phyloP scores from a whole-genome alignment of 2,888 invertebrate species.

The Eupithecia subumbrata region DNA sequence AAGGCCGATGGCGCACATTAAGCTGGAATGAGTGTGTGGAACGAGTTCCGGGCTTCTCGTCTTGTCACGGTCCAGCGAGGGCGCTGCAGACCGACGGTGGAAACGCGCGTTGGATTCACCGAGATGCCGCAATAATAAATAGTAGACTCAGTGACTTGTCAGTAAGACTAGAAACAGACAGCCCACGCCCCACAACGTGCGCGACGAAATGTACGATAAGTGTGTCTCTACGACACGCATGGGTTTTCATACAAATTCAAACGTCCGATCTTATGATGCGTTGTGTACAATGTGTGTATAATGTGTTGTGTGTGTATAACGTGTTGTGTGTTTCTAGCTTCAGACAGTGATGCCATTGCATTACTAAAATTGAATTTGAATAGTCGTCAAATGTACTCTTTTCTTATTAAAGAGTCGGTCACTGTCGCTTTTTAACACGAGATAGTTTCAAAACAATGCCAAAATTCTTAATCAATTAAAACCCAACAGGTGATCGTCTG shows the following conservation, averaged over 20 bases:
- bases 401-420: too few species aligned
- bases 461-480: not conserved
- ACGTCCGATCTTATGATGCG: not conserved
- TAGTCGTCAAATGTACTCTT: not conserved
- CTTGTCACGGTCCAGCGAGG: constrained; percentile 35
- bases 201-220: not conserved
- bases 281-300: too few species aligned
- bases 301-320: too few species aligned
- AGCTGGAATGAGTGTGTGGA: constrained; percentile 37
- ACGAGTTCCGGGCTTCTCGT: constrained; percentile 30
- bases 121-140: not conserved
- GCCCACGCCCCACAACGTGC: not conserved
- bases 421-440: too few species aligned
- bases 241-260: not conserved
- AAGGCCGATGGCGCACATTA: constrained; percentile 22
- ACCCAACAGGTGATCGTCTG: constrained; percentile 24
- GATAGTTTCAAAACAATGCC: not conserved
- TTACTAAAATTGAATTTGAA: not conserved
- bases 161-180: not conserved
- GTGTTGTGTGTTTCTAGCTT: too few species aligned
- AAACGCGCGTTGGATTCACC: not conserved
- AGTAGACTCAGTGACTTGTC: not conserved
- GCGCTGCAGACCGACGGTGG: constrained; percentile 22
- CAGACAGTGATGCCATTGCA: not conserved
- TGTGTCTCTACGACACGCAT: too few species aligned